These are phyloP conservation scores for Drosophila varians DNA, from an alignment of 1,140 invertebrate species.

Conservation along the genomic window DNA sequence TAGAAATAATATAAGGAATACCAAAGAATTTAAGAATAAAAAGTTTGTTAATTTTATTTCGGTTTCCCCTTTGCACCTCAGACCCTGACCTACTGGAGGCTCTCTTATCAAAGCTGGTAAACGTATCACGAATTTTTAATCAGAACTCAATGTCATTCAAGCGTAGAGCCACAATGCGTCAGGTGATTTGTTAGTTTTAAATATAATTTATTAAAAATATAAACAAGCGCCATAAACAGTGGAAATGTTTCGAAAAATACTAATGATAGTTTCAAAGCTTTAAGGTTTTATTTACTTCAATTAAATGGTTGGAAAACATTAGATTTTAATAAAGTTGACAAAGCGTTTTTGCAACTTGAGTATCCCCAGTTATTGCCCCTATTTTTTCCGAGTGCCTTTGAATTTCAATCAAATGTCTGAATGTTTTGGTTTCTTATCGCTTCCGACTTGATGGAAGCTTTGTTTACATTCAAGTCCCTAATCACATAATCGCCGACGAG, in stretches of 20 bases:
- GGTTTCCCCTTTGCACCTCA: background rate
- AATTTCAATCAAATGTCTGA: background rate
- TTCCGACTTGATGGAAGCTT: slow-evolving; percentile 11
- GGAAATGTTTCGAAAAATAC: too few species aligned
- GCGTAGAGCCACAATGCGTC: background rate
- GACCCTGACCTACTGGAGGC: background rate
- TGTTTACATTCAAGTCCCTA: slow-evolving; percentile 25
- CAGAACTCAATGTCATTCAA: background rate
- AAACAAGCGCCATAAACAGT: too few species aligned
- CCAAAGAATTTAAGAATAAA: background rate
- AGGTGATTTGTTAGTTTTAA: background rate
- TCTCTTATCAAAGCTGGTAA: background rate
- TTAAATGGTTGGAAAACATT: too few species aligned
- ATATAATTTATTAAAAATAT: background rate
- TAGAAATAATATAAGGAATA: slow-evolving; percentile 23
- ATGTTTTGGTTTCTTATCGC: background rate
- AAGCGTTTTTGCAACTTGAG: too few species aligned
- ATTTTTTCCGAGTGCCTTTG: background rate
- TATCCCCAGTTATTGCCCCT: too few species aligned
- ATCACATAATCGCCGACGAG: slow-evolving; percentile 14
- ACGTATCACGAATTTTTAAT: background rate
- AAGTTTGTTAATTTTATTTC: background rate
- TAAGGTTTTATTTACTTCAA: too few species aligned
- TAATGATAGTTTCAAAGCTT: too few species aligned
- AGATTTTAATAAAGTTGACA: too few species aligned